Percentiles rank a stretch among this genome's conserved stretches.
These are phyloP conservation scores for Phyto melanocephala DNA, from an alignment of 2,888 invertebrate genomes.

Conservation along the genomic window DNA sequence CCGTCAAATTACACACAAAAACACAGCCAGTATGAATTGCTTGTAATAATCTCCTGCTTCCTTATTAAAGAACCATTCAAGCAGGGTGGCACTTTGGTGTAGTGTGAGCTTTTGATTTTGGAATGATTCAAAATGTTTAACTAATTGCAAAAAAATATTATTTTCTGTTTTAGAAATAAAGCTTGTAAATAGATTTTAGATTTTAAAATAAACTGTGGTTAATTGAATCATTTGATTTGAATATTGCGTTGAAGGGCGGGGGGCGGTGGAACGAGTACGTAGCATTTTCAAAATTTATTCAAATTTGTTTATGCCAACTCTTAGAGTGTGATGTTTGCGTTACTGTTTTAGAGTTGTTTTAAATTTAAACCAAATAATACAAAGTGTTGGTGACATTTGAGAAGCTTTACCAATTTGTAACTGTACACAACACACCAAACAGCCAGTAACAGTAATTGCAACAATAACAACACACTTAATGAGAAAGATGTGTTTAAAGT, in stretches of 20 bases:
- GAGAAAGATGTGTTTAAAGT: neutral
- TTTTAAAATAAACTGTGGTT: slow-evolving; percentile 63
- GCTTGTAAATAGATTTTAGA: slow-evolving; percentile 62
- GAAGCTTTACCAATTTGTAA: slow-evolving; percentile 64
- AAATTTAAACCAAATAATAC: slow-evolving; percentile 41
- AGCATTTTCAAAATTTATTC: slow-evolving; percentile 48
- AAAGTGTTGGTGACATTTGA: slow-evolving; percentile 65
- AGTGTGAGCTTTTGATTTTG: slow-evolving; percentile 8
- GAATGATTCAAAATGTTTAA: slow-evolving; percentile 28
- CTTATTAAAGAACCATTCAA: neutral
- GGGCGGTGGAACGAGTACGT: too few species aligned
- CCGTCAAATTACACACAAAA: neutral
- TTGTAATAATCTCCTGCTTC: neutral
- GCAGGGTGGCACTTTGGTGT: slow-evolving; percentile 1
- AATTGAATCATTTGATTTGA: slow-evolving; percentile 62
- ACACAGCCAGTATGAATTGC: slow-evolving; percentile 5
- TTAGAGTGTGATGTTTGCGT: neutral
- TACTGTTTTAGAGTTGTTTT: slow-evolving; percentile 17
- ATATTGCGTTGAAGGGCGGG: neutral
- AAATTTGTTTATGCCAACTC: slow-evolving; percentile 44
- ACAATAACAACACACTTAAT: neutral
- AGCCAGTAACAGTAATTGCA: slow-evolving; percentile 9
- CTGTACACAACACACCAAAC: slow-evolving; percentile 18
- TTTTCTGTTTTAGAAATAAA: slow-evolving; percentile 41
- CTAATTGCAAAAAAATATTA: slow-evolving; percentile 58